These are phyloP conservation scores for Phalacrocorax pelagicus DNA, from an alignment of 2,113 vertebrate genomes.

Conservation along the genomic window DNA sequence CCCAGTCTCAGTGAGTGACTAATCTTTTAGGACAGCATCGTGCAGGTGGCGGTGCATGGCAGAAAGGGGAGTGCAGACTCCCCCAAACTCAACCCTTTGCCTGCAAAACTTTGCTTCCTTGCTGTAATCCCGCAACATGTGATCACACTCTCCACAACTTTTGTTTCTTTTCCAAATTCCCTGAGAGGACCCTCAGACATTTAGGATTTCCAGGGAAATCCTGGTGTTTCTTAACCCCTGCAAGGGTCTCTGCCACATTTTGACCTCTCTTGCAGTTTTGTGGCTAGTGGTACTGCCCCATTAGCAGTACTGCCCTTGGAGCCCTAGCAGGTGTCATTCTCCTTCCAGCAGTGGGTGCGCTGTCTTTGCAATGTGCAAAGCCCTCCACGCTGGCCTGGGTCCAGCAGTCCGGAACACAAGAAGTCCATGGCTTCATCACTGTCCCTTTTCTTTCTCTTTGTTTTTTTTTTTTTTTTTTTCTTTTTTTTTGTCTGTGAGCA, in stretches of 20 bases:
- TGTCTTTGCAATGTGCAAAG: neutral
- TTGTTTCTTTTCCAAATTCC: neutral
- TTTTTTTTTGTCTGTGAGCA: neutral
- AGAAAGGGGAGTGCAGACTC: neutral
- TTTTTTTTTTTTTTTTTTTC: neutral
- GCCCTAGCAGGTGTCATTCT: neutral
- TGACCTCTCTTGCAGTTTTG: neutral
- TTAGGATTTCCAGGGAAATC: neutral
- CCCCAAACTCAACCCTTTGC: neutral
- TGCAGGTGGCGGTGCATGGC: accelerated
- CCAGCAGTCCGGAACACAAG: accelerated
- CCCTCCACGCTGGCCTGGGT: neutral
- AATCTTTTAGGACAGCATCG: neutral
- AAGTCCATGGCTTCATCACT: neutral
- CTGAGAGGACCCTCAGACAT: neutral
- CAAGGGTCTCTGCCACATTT: accelerated
- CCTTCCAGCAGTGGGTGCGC: accelerated
- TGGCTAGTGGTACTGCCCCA: accelerated
- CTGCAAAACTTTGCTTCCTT: neutral
- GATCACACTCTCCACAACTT: accelerated
- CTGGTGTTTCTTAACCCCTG: neutral
- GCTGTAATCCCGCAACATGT: neutral
- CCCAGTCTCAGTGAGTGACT: neutral
- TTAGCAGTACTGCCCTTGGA: accelerated
- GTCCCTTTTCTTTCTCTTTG: neutral